Evolutionary conservation across 2,888 invertebrate genomes (phyloP), one percentile per base, ranked within the genome.

Genomic region (Sphaerophoria rueppellii): DNA sequence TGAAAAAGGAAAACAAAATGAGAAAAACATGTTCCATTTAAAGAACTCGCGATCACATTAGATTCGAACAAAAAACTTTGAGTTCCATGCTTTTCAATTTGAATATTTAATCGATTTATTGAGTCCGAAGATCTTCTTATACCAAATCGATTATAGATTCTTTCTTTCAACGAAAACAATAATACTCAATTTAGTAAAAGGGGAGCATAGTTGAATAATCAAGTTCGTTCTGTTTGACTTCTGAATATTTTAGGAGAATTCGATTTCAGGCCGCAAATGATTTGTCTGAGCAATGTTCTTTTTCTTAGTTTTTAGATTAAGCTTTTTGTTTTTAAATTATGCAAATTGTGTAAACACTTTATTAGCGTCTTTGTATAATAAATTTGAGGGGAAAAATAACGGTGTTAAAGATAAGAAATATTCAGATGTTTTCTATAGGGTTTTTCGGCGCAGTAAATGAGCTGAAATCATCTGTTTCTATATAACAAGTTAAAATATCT

Each of bases 41-140:
- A 43, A 11, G 43, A 12, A 9, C 43, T 43, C 32, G 11, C 32
- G 14, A 50, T 50, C 50, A 50, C 50, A 50, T 65, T 65, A 7
- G 14, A 4, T 48, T 7, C 24, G 32, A 32, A 24, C 12, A 55
- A 55, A 34, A 24, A 50, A 65, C 40, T 24, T 54, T 7, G 9
- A 40, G 52, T 67, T 72, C 6, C 52, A 61, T 61, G 61, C 61
- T 48, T 54, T 54, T 72, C 32, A 48, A 74, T 74, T 74, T 74
- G 65, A 74, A 74, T 74, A 74, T 67, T 74, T 65, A 65, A 73
- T 48, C 52, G 52, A 52, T 67, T 67, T 67, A 67, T 67, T 67
- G 24, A 32, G 50, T 37, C 52, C 3, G 11, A 48, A 67, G 37
- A 52, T 40, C 52, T 32, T 12, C 48, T 37, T 24, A 24, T 24